Evolutionary conservation across 2,888 invertebrate species (phyloP).

Genomic region (Ischnura elegans): DNA sequence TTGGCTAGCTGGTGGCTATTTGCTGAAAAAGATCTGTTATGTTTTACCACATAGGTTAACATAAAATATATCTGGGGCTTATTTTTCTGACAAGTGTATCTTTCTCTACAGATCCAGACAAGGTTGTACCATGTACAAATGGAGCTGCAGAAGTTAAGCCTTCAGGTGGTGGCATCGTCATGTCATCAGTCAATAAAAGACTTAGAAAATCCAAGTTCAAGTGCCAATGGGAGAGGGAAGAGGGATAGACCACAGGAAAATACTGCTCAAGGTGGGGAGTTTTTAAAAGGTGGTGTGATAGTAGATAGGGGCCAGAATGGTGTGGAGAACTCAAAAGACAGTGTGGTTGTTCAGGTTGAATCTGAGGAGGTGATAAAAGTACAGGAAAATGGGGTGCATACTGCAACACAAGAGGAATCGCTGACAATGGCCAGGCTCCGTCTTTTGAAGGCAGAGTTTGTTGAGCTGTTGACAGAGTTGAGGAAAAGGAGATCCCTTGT

Average conservation of each 20-base stretch:
- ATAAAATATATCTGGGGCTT: too few relatives aligned
- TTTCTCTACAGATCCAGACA: slow-evolving; percentile 36
- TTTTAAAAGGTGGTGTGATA: slow-evolving; percentile 76
- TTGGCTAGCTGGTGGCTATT: too few relatives aligned
- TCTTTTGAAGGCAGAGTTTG: slow-evolving; percentile 77
- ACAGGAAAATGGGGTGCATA: background rate
- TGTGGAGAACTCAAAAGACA: slow-evolving; percentile 71
- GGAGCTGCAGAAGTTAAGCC: slow-evolving; percentile 52
- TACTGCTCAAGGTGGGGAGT: slow-evolving; percentile 74
- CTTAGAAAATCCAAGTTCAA: slow-evolving; percentile 73
- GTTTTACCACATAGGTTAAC: too few relatives aligned
- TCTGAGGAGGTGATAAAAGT: slow-evolving; percentile 30
- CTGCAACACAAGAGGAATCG: slow-evolving; percentile 21
- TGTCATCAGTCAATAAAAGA: slow-evolving; percentile 73
- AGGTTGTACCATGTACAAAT: slow-evolving; percentile 56
- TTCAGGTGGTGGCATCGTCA: slow-evolving; percentile 49
- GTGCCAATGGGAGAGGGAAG: background rate
- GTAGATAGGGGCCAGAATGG: slow-evolving; percentile 74
- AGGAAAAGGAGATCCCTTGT: slow-evolving; percentile 76
- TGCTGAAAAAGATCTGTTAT: too few relatives aligned
- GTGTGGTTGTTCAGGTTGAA: slow-evolving; percentile 49
- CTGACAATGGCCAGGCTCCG: slow-evolving; percentile 71
- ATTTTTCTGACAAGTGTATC: background rate
- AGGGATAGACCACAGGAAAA: slow-evolving; percentile 7
- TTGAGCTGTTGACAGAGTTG: slow-evolving; percentile 76